phyloP scores from a whole-genome alignment of 2,797 vertebrate species.

The Cyclopterus lumpus region DNA sequence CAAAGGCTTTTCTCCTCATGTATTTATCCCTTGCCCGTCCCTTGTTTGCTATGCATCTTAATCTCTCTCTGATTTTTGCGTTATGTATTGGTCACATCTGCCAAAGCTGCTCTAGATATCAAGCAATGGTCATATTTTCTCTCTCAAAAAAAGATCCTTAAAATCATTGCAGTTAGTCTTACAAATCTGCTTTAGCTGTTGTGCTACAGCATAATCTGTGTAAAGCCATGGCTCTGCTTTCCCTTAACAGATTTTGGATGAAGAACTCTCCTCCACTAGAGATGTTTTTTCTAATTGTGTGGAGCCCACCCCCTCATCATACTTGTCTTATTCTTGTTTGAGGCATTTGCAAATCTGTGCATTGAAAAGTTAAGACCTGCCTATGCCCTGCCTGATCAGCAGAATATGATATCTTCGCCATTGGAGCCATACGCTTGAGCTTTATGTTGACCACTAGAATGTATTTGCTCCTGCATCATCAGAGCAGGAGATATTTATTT shows the following conservation, averaged over 20 bases:
- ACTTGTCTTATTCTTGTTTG: constrained; percentile 37
- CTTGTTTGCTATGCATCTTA: constrained; percentile 24
- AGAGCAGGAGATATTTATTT: not conserved
- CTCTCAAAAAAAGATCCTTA: constrained; percentile 52
- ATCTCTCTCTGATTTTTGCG: constrained; percentile 28
- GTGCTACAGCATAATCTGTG: constrained; percentile 76
- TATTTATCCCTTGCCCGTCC: not conserved
- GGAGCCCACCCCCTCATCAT: constrained; percentile 37
- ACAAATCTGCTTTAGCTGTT: constrained; percentile 79
- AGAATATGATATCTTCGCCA: constrained; percentile 39
- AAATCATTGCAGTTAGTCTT: constrained; percentile 69
- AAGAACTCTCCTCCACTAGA: constrained; percentile 75
- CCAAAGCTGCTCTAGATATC: constrained; percentile 52
- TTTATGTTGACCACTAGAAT: constrained; percentile 10
- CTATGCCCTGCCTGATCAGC: constrained; percentile 30
- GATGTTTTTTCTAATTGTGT: constrained; percentile 66
- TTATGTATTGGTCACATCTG: constrained; percentile 40
- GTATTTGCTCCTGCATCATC: not conserved
- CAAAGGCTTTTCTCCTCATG: not conserved
- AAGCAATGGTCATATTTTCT: constrained; percentile 47
- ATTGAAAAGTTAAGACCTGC: constrained; percentile 65
- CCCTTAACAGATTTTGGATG: constrained; percentile 76
- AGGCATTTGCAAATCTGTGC: constrained; percentile 73
- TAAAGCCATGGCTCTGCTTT: constrained; percentile 74
- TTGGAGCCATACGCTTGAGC: constrained; percentile 1